A percentile compares a stretch with the other conserved stretches of the same genome.
These are phyloP conservation scores for Pammene aurita DNA, from an alignment of 2,888 invertebrate genomes.

Conservation along the genomic window DNA sequence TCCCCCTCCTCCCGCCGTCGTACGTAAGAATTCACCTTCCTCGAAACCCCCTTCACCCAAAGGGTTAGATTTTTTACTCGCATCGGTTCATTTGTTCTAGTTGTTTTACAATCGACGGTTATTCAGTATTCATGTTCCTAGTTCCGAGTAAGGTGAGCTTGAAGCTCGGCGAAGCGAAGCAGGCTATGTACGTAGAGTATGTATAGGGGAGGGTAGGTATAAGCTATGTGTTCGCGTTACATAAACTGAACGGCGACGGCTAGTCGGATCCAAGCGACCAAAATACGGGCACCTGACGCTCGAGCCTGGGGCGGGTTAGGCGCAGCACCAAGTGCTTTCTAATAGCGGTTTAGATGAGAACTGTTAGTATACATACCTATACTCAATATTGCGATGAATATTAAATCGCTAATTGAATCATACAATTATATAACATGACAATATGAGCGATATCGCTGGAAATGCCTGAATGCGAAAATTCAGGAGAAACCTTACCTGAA, in stretches of 20 bases:
- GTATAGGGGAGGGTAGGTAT: conserved; percentile 48
- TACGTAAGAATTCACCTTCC: conserved; percentile 45
- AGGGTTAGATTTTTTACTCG: conserved; percentile 38
- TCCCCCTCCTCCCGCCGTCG: conserved; percentile 28
- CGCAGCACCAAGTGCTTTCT: conserved; percentile 30
- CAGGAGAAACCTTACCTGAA: too few relatives aligned
- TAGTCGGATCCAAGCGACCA: conserved; percentile 73
- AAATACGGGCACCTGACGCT: conserved; percentile 82
- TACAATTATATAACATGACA: too few relatives aligned
- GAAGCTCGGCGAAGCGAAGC: conserved; percentile 42
- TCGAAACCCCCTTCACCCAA: conserved; percentile 25
- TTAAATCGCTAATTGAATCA: too few relatives aligned
- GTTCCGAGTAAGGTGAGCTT: conserved; percentile 37
- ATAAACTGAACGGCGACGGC: conserved; percentile 75
- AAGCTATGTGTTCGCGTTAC: conserved; percentile 64
- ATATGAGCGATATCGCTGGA: too few relatives aligned
- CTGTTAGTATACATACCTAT: background rate
- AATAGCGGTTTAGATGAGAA: background rate
- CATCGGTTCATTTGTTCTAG: conserved; percentile 36
- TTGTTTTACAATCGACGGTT: conserved; percentile 39
- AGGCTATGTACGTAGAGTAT: conserved; percentile 46
- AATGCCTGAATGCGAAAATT: too few relatives aligned
- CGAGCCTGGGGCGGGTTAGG: conserved; percentile 54
- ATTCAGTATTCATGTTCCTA: conserved; percentile 38
- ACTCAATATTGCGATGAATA: too few relatives aligned